Conservation (phyloP, 2,113 vertebrate genomes). For the Taurulus bubalis region DNA sequence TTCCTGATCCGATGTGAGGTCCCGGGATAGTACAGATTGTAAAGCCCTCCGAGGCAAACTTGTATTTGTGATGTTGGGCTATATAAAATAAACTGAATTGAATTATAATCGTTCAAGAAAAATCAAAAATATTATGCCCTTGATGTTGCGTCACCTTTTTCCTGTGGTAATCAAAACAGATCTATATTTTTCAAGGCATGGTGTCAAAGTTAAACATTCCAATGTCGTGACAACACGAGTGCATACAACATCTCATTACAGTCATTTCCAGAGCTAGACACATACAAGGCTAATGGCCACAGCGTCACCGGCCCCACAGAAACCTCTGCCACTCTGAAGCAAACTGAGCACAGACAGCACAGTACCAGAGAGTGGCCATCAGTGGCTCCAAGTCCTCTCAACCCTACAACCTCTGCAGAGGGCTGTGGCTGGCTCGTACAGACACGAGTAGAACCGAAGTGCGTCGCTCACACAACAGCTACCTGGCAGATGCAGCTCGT, state of each 20-base stretch:
- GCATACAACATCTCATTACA: slow-evolving; percentile 33
- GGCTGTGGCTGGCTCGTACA: slow-evolving; percentile 4
- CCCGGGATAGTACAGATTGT: no score
- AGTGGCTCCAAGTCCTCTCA: slow-evolving; percentile 18
- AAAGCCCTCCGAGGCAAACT: no score
- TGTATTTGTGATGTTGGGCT: no score
- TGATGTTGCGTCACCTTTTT: not conserved
- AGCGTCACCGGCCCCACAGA: not conserved
- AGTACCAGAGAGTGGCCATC: not conserved
- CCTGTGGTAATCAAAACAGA: not conserved
- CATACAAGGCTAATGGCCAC: slow-evolving; percentile 29
- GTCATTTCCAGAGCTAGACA: slow-evolving; percentile 19
- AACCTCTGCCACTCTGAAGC: not conserved
- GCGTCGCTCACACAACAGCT: slow-evolving; percentile 2
- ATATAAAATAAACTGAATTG: no score
- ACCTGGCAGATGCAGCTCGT: slow-evolving; percentile 11
- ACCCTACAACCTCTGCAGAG: slow-evolving; percentile 7
- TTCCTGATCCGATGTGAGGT: no score
- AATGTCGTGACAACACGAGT: not conserved
- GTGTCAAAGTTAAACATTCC: not conserved
- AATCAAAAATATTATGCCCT: not conserved
- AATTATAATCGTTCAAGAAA: no score
- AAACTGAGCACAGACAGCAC: not conserved
- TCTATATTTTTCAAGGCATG: not conserved
- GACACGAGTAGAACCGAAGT: slow-evolving; percentile 11